Percentiles rank a stretch among this genome's conserved stretches.
Evolutionary conservation across 2,797 vertebrate species (phyloP).

Genomic region (Rhadinocentrus ornatus): DNA sequence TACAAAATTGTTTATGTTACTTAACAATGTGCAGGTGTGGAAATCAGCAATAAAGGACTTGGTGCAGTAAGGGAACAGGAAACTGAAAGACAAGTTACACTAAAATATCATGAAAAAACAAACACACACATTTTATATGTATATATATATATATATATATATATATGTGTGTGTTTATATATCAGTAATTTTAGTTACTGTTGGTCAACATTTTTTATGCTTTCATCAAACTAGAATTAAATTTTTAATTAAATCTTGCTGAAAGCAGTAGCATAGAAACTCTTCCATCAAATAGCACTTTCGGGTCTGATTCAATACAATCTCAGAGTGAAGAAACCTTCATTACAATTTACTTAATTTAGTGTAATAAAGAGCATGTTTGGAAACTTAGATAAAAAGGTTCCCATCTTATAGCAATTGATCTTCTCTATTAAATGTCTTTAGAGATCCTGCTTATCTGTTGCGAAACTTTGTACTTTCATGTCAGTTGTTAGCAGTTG

Average conservation of each 20-base stretch:
- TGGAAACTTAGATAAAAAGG: background rate
- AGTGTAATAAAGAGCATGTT: background rate
- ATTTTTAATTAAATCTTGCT: no score
- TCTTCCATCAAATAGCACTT: background rate
- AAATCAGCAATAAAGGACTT: no score
- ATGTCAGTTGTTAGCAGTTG: background rate
- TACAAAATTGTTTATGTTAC: no score
- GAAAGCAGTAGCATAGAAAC: background rate
- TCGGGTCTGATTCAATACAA: background rate
- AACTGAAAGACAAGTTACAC: no score
- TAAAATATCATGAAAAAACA: no score
- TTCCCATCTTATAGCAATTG: background rate
- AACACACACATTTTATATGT: no score
- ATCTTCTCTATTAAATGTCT: background rate
- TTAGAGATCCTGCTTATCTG: background rate
- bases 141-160: no score
- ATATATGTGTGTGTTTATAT: no score
- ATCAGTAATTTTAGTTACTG: no score
- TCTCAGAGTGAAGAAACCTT: background rate
- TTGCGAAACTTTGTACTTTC: background rate
- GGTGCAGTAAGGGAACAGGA: no score
- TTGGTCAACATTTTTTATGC: background rate
- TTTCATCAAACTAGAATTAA: no score
- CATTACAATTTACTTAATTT: background rate
- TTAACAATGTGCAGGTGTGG: no score